Conservation (phyloP, 2,113 vertebrate species). For the Crotophaga sulcirostris region DNA sequence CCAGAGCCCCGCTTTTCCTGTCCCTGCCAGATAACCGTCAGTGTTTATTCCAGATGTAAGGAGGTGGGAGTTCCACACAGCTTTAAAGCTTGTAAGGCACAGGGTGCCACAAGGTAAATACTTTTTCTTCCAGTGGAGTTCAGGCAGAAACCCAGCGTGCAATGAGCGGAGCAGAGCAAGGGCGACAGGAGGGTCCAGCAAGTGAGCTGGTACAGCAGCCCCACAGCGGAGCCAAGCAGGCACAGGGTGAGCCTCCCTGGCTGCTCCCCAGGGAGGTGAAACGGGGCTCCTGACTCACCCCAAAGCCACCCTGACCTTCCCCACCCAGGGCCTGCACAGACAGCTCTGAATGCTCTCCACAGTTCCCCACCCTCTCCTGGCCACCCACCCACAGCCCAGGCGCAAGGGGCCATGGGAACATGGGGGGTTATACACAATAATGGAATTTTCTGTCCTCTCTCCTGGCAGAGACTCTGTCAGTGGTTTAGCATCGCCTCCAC, state of each 20-base stretch:
- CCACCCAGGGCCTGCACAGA: neutral
- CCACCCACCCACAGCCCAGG: no score
- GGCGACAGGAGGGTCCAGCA: no score
- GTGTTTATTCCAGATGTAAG: neutral
- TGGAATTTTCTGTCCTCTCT: slow-evolving; percentile 20
- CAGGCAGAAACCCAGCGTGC: no score
- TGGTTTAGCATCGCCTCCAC: slow-evolving; percentile 62
- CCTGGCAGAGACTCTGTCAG: slow-evolving; percentile 5
- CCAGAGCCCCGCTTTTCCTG: neutral
- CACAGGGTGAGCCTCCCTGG: neutral
- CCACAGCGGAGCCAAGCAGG: no score
- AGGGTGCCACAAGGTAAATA: no score
- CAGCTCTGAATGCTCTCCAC: neutral
- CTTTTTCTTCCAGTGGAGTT: no score
- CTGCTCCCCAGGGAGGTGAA: neutral
- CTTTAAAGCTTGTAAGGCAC: no score
- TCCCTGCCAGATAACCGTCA: accelerated
- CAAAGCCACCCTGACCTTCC: neutral
- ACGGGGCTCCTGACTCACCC: neutral
- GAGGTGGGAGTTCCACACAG: neutral
- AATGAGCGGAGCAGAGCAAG: no score
- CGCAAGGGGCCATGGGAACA: neutral
- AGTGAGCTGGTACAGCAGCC: no score
- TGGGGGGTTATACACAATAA: slow-evolving; percentile 12
- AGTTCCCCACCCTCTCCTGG: neutral